Evolutionary conservation across 35 echinoderm and acorn worm species (phyloP).

Genomic region (Acanthaster planci): DNA sequence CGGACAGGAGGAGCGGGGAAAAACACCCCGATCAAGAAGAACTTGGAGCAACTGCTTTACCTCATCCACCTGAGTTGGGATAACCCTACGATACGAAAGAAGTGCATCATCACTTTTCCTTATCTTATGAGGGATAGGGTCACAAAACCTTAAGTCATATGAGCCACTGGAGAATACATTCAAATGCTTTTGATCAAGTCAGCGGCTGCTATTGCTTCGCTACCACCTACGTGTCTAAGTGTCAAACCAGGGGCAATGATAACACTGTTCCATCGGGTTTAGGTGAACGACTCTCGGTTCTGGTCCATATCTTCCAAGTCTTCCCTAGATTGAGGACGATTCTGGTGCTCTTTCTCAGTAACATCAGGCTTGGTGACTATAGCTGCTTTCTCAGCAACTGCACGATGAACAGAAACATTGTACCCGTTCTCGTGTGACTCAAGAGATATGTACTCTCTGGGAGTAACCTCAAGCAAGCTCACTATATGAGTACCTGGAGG

Average conservation of each 20-base stretch:
- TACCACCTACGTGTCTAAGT: background rate
- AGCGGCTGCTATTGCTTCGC: background rate
- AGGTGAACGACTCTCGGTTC: background rate
- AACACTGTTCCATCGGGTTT: background rate
- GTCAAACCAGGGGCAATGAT: background rate
- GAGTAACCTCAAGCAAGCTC: too few species aligned
- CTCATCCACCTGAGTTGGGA: constrained; percentile 43
- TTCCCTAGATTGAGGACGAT: background rate
- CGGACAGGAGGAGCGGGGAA: constrained; percentile 38
- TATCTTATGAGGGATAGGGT: constrained; percentile 34
- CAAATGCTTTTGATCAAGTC: too few species aligned
- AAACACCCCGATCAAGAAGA: constrained; percentile 37
- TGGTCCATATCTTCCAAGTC: background rate
- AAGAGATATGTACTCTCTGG: too few species aligned
- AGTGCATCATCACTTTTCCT: constrained; percentile 16
- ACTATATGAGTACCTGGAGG: too few species aligned
- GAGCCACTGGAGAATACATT: too few species aligned
- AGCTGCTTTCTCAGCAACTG: too few species aligned
- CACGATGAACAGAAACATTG: too few species aligned
- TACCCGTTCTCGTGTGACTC: too few species aligned
- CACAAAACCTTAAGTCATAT: background rate
- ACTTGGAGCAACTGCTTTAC: constrained; percentile 37
- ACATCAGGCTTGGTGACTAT: too few species aligned
- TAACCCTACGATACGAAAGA: constrained; percentile 32
- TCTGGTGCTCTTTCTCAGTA: too few species aligned